phyloP scores from a whole-genome alignment of 2,113 vertebrate genomes.

The Clarias gariepinus region DNA sequence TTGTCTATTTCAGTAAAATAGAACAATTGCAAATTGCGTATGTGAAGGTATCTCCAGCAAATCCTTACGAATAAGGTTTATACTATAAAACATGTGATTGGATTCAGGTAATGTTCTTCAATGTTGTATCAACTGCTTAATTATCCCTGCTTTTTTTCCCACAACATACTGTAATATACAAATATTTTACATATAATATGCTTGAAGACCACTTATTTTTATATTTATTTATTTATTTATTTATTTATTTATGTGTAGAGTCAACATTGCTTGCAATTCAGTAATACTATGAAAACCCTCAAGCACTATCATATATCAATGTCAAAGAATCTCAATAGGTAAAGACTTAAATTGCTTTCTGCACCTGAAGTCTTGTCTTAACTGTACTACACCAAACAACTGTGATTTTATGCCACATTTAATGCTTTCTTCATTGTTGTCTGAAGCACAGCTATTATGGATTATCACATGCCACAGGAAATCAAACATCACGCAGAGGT shows the following conservation, averaged over 20 bases:
- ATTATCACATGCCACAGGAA: not conserved
- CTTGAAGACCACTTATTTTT: not conserved
- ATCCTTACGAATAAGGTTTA: not conserved
- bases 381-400: not conserved
- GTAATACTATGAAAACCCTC: constrained; percentile 5
- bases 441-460: not conserved
- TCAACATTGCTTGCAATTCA: constrained; percentile 1
- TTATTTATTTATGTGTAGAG: not conserved
- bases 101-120: not conserved
- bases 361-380: not conserved
- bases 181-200: not conserved
- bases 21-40: not conserved
- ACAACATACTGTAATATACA: not conserved
- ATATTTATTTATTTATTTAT: too few species aligned
- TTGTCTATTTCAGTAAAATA: not conserved
- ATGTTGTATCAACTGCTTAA: not conserved
- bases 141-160: not conserved
- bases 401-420: not conserved
- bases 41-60: not conserved
- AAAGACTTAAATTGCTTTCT: constrained; percentile 4
- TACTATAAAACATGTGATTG: not conserved
- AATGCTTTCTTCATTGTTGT: not conserved
- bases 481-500: not conserved
- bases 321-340: not conserved
- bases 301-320: constrained; percentile 7